Evolutionary conservation across 2,888 invertebrate species (phyloP), one percentile per base, ranked within the genome.

Genomic region (Macrophya alboannulata): DNA sequence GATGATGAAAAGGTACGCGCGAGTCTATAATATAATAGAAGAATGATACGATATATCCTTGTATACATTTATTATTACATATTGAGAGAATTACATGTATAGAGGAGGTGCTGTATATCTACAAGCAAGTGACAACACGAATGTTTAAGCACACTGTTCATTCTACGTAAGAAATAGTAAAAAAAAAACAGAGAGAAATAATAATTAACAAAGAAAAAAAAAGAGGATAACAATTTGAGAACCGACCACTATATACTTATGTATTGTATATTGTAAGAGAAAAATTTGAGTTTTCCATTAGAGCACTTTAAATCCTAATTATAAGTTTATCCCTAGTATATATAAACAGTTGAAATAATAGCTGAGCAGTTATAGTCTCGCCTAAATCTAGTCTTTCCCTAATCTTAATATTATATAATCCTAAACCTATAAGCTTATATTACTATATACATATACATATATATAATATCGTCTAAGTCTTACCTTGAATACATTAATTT

Each of bases 341-440:
- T 74, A 43, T 71, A 55, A 68, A 68, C 68, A 65, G 40, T 62
- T 21, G 84, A 86, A 86, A 88, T 88, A 84, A 86, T 86, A 87
- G 51, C 31, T 31, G 82, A 86, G 83, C 51, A 83, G 48, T 88
- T 88, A n/a, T n/a, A 86, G 90, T 90, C 89, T 91, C 89, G 91
- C 92, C 91, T 91, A 92, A 92, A 90, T 92, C 90, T 91, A 92
- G 90, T 91, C 90, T 91, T 91, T 89, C 89, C 89, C 89, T 88
- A 88, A 87, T 88, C 86, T 89, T 83, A 83, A 82, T 85, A 71
- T 85, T 82, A 85, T 81, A 85, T 90, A 90, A 89, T 88, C 89
- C 88, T 88, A 88, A 87, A 89, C 85, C 86, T 90, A 31, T 31
- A 90, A 90, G 88, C 89, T 89, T 90, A 89, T 87, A n/a, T n/a